Evolutionary conservation across 2,888 invertebrate genomes (phyloP).

Genomic region (Tinea semifulvella): DNA sequence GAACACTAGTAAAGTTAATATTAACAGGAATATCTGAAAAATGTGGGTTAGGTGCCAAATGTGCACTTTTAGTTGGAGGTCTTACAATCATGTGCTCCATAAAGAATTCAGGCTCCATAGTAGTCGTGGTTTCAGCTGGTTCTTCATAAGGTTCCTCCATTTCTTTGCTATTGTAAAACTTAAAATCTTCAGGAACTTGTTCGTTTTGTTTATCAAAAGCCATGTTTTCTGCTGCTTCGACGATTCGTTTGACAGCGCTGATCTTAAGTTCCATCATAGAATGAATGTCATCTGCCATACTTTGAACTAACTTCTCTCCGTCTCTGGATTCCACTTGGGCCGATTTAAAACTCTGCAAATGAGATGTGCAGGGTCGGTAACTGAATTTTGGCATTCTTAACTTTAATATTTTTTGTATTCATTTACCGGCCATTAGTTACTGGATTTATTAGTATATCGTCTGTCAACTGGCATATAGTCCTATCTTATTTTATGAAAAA

Average conservation of each 20-base stretch:
- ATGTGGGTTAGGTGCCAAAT: constrained; percentile 74
- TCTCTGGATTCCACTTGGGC: constrained; percentile 79
- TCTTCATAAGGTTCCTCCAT: constrained; percentile 67
- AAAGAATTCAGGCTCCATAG: constrained; percentile 62
- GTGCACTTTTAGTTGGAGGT: constrained; percentile 69
- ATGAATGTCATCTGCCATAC: constrained; percentile 85
- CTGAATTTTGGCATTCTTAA: no score
- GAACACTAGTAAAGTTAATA: constrained; percentile 85
- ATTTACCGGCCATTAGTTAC: no score
- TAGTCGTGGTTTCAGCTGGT: constrained; percentile 41
- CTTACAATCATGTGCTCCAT: constrained; percentile 61
- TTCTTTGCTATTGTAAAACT: constrained; percentile 77
- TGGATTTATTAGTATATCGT: no score
- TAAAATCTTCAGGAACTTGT: constrained; percentile 68
- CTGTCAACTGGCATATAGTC: no score
- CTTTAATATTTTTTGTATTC: no score
- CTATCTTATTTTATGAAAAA: no score
- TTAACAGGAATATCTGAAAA: constrained; percentile 83
- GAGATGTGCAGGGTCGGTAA: no score
- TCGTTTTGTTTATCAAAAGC: constrained; percentile 69
- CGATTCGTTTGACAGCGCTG: constrained; percentile 86
- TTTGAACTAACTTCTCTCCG: constrained; percentile 80
- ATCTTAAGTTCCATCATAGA: constrained; percentile 90
- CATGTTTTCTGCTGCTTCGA: constrained; percentile 87
- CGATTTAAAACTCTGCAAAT: constrained; percentile 83